Evolutionary conservation across 2,888 invertebrate genomes (phyloP).

Genomic region (Melitaea athalia): DNA sequence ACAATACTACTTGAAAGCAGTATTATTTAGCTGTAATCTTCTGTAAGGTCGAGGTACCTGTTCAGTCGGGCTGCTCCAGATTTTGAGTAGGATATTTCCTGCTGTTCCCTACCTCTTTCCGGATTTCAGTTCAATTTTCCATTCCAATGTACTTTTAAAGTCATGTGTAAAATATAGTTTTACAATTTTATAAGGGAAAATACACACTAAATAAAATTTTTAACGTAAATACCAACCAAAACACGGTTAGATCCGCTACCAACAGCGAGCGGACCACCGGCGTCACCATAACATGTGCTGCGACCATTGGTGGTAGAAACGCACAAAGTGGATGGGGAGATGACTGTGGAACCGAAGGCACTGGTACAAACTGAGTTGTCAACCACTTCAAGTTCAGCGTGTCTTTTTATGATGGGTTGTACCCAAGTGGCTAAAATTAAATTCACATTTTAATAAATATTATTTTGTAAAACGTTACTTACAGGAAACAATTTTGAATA

Average conservation of each 20-base stretch:
- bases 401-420: conserved; percentile 60
- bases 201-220: neutral
- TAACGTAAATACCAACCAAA: conserved; percentile 43
- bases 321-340: conserved; percentile 55
- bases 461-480: neutral
- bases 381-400: conserved; percentile 67
- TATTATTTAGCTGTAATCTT: too few relatives aligned
- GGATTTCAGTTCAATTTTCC: too few relatives aligned
- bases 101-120: too few relatives aligned
- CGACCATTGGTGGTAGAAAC: conserved; percentile 53
- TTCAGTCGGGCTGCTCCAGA: too few relatives aligned
- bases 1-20: too few relatives aligned
- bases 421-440: conserved; percentile 48
- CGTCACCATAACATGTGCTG: conserved; percentile 67
- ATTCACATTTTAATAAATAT: neutral
- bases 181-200: neutral
- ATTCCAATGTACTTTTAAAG: too few relatives aligned
- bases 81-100: too few relatives aligned
- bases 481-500: too few relatives aligned
- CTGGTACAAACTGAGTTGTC: conserved; percentile 56
- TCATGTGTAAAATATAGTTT: neutral
- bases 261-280: conserved; percentile 58
- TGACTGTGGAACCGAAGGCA: conserved; percentile 48
- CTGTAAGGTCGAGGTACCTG: too few relatives aligned
- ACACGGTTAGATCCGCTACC: conserved; percentile 33